phyloP scores from a whole-genome alignment of 2,113 vertebrate species.

The Tor tambroides region DNA sequence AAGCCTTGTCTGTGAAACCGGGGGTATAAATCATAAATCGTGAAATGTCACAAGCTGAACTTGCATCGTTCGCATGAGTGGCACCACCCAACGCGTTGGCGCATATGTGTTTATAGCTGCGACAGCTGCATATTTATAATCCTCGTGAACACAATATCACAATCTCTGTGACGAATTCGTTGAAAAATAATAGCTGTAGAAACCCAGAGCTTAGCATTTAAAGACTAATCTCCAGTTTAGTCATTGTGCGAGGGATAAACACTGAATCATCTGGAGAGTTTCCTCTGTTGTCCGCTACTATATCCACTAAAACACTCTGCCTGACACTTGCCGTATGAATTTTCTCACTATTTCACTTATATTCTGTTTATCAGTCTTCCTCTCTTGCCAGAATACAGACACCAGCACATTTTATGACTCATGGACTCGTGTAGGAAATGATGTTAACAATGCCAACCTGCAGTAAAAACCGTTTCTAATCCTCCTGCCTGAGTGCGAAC shows the following conservation, averaged over 20 bases:
- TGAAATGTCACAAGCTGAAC: background rate
- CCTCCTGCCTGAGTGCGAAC: background rate
- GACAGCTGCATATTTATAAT: constrained; percentile 28
- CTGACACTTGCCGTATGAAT: background rate
- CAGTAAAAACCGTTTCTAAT: constrained; percentile 31
- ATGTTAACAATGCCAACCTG: constrained; percentile 34
- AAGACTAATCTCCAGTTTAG: constrained; percentile 20
- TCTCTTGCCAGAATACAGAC: background rate
- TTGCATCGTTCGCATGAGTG: background rate
- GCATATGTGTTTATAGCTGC: background rate
- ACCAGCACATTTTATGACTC: background rate
- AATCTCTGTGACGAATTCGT: constrained; percentile 26
- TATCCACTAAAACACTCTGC: background rate
- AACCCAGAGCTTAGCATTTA: constrained; percentile 27
- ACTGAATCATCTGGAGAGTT: background rate
- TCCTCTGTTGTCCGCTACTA: constrained; percentile 5
- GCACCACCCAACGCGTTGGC: background rate
- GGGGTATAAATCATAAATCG: background rate
- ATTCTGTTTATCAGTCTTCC: background rate
- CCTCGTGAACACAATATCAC: constrained; percentile 16
- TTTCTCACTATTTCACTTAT: background rate
- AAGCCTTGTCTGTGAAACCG: too few relatives aligned
- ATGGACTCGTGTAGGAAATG: background rate
- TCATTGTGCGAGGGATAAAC: constrained; percentile 2
- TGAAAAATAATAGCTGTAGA: constrained; percentile 14